These are phyloP conservation scores for Morone saxatilis DNA, from an alignment of 2,113 vertebrate genomes.

Conservation along the genomic window DNA sequence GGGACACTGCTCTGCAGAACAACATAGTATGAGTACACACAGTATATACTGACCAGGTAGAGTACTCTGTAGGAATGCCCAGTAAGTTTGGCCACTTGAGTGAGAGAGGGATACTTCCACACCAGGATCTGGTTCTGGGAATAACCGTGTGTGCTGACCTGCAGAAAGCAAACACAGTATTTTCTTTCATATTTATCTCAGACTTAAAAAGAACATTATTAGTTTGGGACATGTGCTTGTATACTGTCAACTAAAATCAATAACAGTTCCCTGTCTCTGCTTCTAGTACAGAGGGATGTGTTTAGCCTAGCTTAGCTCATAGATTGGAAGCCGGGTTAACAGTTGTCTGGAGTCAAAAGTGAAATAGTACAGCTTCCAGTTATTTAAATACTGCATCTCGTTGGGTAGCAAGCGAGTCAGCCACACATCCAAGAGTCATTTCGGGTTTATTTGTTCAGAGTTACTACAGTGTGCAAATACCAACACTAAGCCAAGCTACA, in stretches of 20 bases:
- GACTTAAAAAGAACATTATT: not conserved
- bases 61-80: slow-evolving; percentile 97
- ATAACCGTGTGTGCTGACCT: slow-evolving; percentile 99
- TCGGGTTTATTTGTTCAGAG: not conserved
- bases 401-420: not conserved
- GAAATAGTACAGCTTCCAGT: not conserved
- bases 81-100: slow-evolving; percentile 97
- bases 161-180: slow-evolving; percentile 14
- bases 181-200: not conserved
- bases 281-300: not conserved
- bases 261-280: not conserved
- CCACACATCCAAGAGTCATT: not conserved
- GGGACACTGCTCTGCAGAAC: not conserved
- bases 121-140: slow-evolving; percentile 99
- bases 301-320: not conserved
- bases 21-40: not conserved
- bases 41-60: slow-evolving; percentile 89
- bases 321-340: not conserved
- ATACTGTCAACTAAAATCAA: not conserved
- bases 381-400: not conserved
- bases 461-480: not conserved
- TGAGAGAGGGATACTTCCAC: slow-evolving; percentile 98
- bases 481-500: not conserved
- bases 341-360: not conserved
- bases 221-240: not conserved